Evolutionary conservation across 2,113 vertebrate genomes (phyloP).

Genomic region (Cebus imitator): DNA sequence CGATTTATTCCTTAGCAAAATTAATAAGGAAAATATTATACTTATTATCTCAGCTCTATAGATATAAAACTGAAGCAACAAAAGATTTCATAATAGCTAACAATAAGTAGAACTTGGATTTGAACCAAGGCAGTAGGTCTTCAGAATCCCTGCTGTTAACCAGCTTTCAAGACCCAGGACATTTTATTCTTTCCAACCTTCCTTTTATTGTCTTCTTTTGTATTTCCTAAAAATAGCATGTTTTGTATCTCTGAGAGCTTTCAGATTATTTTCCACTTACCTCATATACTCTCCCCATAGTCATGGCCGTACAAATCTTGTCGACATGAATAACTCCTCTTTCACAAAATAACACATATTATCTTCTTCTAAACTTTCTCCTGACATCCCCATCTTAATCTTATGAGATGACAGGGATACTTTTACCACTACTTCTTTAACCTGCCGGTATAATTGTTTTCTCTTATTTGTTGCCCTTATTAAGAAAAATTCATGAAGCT

Average conservation of each 20-base stretch:
- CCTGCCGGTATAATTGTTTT: background rate
- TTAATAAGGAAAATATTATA: background rate
- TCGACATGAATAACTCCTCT: background rate
- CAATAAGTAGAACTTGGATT: background rate
- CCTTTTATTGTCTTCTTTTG: background rate
- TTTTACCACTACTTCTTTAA: background rate
- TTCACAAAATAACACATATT: background rate
- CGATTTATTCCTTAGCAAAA: background rate
- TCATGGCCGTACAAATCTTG: background rate
- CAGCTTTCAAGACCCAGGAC: background rate
- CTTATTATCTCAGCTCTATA: background rate
- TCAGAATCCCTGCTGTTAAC: background rate
- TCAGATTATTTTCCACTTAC: background rate
- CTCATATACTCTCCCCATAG: background rate
- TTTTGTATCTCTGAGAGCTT: background rate
- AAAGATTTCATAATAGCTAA: slow-evolving; percentile 2
- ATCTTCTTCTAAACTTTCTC: background rate
- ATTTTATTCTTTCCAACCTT: background rate
- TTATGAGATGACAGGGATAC: background rate
- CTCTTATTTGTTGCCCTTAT: background rate
- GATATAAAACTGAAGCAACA: background rate
- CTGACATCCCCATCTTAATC: background rate
- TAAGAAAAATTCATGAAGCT: background rate
- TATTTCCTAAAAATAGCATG: background rate
- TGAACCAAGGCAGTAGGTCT: background rate